phyloP scores from a whole-genome alignment of 2,888 invertebrate species.

The Limnephilus auricula region DNA sequence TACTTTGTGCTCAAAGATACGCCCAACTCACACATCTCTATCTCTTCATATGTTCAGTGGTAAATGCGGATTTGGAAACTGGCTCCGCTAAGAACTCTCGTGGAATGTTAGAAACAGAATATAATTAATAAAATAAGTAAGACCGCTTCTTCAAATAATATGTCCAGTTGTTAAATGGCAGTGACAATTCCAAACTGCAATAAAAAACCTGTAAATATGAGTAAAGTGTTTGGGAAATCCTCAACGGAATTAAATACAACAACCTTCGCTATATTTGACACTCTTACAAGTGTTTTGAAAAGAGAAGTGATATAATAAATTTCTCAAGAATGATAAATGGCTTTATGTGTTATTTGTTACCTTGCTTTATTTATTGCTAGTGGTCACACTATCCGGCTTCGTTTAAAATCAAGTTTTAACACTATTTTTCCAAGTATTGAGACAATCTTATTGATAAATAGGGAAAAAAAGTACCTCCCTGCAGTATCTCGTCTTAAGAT shows the following conservation, averaged over 20 bases:
- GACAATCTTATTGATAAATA: background rate
- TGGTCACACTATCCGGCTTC: background rate
- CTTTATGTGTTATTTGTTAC: background rate
- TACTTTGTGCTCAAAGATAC: too few species aligned
- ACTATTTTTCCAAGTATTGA: background rate
- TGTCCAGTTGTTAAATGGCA: conserved; percentile 38
- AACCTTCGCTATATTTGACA: conserved; percentile 19
- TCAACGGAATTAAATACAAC: background rate
- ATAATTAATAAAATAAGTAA: conserved; percentile 22
- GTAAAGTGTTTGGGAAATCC: conserved; percentile 37
- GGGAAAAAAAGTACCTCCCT: background rate
- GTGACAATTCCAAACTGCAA: conserved; percentile 14
- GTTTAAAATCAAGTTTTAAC: background rate
- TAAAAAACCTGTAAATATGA: conserved; percentile 27
- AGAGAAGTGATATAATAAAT: background rate
- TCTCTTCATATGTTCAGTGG: too few species aligned
- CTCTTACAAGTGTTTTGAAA: conserved; percentile 29
- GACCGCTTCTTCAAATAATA: conserved; percentile 45
- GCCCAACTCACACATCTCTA: too few species aligned
- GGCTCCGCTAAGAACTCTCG: conserved; percentile 6
- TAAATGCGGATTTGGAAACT: conserved; percentile 39
- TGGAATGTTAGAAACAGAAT: conserved; percentile 44
- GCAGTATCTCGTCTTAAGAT: background rate
- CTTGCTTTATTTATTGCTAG: background rate
- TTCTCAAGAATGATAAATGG: background rate